These are phyloP conservation scores for Pyrocoelia pectoralis DNA, from an alignment of 2,888 invertebrate genomes.

Conservation along the genomic window DNA sequence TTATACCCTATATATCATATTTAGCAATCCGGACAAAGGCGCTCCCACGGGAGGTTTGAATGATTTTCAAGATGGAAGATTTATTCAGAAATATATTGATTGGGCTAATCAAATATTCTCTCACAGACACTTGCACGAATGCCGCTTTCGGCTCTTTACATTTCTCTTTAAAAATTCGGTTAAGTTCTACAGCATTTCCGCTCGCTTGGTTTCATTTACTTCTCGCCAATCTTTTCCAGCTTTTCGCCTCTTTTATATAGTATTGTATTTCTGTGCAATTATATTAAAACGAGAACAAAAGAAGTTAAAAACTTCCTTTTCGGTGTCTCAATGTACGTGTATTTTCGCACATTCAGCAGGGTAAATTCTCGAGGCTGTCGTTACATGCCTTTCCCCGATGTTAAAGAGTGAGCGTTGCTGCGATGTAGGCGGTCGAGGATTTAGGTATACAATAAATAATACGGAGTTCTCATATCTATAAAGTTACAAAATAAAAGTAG, in stretches of 20 bases:
- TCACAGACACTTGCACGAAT: slow-evolving; percentile 38
- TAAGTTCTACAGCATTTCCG: slow-evolving; percentile 45
- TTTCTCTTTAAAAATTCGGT: slow-evolving; percentile 45
- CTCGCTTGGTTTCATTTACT: slow-evolving; percentile 48
- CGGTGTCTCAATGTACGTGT: slow-evolving; percentile 11
- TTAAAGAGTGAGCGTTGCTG: too few species aligned
- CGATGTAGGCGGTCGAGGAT: too few species aligned
- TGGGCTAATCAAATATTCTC: slow-evolving; percentile 48
- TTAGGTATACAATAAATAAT: too few species aligned
- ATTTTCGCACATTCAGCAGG: slow-evolving; percentile 12
- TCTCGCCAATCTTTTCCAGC: slow-evolving; percentile 44
- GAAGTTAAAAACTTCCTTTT: slow-evolving; percentile 31
- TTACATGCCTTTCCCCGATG: too few species aligned
- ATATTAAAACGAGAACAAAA: slow-evolving; percentile 42
- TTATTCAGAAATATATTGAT: slow-evolving; percentile 46
- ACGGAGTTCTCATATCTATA: too few species aligned
- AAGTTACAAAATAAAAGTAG: too few species aligned
- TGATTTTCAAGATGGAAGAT: slow-evolving; percentile 37
- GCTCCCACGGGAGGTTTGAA: slow-evolving; percentile 32
- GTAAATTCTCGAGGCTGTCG: slow-evolving; percentile 3
- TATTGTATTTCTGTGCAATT: slow-evolving; percentile 46
- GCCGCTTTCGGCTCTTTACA: slow-evolving; percentile 43
- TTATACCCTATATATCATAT: slow-evolving; percentile 43
- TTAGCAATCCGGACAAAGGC: slow-evolving; percentile 42
- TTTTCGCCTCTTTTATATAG: slow-evolving; percentile 46